Evolutionary conservation across 2,113 vertebrate species (phyloP).

Genomic region (Progne subis): DNA sequence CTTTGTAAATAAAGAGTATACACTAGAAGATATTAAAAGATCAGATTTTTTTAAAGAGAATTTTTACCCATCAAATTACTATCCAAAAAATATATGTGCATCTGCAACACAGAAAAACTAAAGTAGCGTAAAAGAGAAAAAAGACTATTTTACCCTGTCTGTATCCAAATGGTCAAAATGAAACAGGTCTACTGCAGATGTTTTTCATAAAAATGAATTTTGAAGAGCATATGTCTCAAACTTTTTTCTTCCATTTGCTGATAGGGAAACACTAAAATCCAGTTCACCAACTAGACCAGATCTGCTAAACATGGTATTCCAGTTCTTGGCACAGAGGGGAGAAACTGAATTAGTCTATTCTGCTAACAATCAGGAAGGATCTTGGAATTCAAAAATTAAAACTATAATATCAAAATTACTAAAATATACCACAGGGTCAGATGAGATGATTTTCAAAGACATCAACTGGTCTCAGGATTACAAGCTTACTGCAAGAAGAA

Average conservation of each 20-base stretch:
- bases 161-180: not conserved
- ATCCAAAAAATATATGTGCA: not conserved
- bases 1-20: not conserved
- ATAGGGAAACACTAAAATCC: not conserved
- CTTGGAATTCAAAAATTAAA: not conserved
- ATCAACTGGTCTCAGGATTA: not conserved
- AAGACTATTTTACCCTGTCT: not conserved
- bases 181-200: not conserved
- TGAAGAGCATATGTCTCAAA: not conserved
- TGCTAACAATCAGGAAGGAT: not conserved
- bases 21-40: not conserved
- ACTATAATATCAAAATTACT: not conserved
- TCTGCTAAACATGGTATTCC: not conserved
- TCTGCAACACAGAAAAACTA: not conserved
- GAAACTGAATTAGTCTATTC: not conserved
- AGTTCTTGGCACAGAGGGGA: not conserved
- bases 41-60: not conserved
- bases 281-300: not conserved
- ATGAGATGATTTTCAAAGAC: slow-evolving; percentile 18
- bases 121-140: not conserved
- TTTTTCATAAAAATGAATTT: not conserved
- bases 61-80: not conserved
- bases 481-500: slow-evolving; percentile 8
- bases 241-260: not conserved
- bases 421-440: not conserved